A percentile compares a stretch with the other conserved stretches of the same genome.
phyloP scores from a whole-genome alignment of 2,113 vertebrate species.

The Pseudorasbora parva region DNA sequence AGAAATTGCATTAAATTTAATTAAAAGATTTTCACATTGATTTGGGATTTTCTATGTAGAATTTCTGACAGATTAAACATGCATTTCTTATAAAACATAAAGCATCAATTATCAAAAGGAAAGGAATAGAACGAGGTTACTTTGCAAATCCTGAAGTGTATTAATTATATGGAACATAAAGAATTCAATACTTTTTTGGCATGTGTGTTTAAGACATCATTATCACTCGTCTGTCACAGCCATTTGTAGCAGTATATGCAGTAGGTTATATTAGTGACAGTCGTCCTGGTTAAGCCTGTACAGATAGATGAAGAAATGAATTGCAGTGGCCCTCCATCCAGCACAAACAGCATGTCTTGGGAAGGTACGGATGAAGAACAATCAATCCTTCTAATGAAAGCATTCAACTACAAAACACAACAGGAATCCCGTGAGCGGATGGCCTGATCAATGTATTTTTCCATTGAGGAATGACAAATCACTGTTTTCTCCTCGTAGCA shows the following conservation, averaged over 20 bases:
- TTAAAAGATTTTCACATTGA: not conserved
- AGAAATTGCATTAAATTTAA: not conserved
- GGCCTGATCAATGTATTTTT: slow-evolving; percentile 51
- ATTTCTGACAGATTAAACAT: not conserved
- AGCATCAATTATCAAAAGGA: not conserved
- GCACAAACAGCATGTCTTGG: slow-evolving; percentile 53
- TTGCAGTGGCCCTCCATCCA: slow-evolving; percentile 42
- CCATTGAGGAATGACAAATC: slow-evolving; percentile 45
- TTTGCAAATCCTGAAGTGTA: not conserved
- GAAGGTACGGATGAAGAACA: slow-evolving; percentile 48
- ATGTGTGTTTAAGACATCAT: too few relatives aligned
- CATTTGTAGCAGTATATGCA: not conserved
- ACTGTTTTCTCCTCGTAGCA: slow-evolving; percentile 48
- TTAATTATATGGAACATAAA: not conserved
- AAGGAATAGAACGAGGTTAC: not conserved
- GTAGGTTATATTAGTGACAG: not conserved
- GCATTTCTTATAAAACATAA: not conserved
- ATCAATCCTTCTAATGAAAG: slow-evolving; percentile 69
- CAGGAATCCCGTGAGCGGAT: slow-evolving; percentile 58
- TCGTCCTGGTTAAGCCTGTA: not conserved
- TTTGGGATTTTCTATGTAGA: not conserved
- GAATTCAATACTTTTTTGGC: too few relatives aligned
- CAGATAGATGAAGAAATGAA: slow-evolving; percentile 47
- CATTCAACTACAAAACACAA: slow-evolving; percentile 62
- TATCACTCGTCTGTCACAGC: not conserved